These are phyloP conservation scores for Manacus vitellinus DNA, from an alignment of 2,113 vertebrate genomes.

Conservation along the genomic window DNA sequence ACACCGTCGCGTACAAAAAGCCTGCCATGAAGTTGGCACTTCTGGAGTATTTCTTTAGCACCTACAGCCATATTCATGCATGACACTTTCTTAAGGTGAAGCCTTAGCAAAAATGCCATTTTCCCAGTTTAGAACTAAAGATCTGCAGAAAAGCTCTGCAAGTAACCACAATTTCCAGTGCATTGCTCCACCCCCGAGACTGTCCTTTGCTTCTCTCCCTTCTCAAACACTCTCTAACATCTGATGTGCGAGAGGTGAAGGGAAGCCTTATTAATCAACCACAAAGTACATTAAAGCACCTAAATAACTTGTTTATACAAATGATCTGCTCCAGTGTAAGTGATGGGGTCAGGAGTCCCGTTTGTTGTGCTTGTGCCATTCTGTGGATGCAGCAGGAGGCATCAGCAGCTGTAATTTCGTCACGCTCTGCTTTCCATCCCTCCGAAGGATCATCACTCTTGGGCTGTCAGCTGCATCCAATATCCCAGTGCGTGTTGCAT, in stretches of 20 bases:
- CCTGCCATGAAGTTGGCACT: not conserved
- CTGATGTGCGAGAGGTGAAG: not conserved
- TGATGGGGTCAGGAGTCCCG: not conserved
- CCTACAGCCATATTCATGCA: not conserved
- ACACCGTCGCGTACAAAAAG: not conserved
- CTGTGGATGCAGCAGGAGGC: not conserved
- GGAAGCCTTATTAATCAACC: slow-evolving; percentile 1
- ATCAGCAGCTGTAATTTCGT: not conserved
- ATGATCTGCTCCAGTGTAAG: not conserved
- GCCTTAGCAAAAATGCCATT: not conserved
- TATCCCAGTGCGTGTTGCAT: not conserved
- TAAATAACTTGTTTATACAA: slow-evolving; percentile 50
- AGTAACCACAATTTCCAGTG: not conserved
- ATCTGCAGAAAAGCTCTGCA: not conserved
- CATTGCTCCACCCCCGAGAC: not conserved
- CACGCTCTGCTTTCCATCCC: not conserved
- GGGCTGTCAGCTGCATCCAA: not conserved
- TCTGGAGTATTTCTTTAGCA: not conserved
- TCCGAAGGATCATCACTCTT: not conserved
- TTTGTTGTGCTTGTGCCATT: not conserved
- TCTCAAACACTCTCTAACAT: not conserved
- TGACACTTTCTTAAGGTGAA: not conserved
- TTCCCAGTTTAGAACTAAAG: not conserved
- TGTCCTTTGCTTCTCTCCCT: not conserved
- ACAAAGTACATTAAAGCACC: not conserved